Conservation (phyloP, 1,140 invertebrate species). For the Tetranychus urticae region DNA sequence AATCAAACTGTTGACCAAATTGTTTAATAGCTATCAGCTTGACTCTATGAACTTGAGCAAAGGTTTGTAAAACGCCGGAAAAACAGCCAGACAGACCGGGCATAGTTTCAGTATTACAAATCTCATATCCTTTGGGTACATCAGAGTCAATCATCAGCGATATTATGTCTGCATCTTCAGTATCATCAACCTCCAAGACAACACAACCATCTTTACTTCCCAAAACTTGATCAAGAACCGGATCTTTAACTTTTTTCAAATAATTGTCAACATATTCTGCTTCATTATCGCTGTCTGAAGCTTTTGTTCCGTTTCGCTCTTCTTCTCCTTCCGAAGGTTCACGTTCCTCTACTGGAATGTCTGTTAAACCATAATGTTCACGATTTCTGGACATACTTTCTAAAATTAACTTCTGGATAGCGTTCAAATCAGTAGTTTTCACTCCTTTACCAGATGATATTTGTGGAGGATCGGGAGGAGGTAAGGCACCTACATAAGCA, state of each 20-base stretch:
- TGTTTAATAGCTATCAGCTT: conserved; percentile 30
- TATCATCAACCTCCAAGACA: conserved; percentile 44
- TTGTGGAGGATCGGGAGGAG: conserved; percentile 36
- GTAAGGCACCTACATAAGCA: conserved; percentile 44
- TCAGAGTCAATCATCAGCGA: conserved; percentile 46
- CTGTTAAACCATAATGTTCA: conserved; percentile 12
- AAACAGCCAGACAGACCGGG: conserved; percentile 36
- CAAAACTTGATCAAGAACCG: not conserved
- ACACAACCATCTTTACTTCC: conserved; percentile 6
- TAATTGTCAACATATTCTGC: not conserved
- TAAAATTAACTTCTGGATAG: conserved; percentile 14
- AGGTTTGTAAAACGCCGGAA: conserved; percentile 58
- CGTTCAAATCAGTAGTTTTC: conserved; percentile 10
- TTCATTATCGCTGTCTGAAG: not conserved
- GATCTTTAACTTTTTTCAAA: not conserved
- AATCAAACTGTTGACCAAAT: conserved; percentile 35
- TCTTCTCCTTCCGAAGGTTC: not conserved
- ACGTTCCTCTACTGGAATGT: not conserved
- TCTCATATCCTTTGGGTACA: conserved; percentile 36
- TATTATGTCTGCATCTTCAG: conserved; percentile 56
- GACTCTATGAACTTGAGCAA: conserved; percentile 52
- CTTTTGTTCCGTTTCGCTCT: not conserved
- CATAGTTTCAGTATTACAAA: conserved; percentile 56
- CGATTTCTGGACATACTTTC: conserved; percentile 13
- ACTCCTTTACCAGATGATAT: conserved; percentile 20